phyloP scores from a whole-genome alignment of 92 coral and sea anemone species.

The Actinernus sp. region DNA sequence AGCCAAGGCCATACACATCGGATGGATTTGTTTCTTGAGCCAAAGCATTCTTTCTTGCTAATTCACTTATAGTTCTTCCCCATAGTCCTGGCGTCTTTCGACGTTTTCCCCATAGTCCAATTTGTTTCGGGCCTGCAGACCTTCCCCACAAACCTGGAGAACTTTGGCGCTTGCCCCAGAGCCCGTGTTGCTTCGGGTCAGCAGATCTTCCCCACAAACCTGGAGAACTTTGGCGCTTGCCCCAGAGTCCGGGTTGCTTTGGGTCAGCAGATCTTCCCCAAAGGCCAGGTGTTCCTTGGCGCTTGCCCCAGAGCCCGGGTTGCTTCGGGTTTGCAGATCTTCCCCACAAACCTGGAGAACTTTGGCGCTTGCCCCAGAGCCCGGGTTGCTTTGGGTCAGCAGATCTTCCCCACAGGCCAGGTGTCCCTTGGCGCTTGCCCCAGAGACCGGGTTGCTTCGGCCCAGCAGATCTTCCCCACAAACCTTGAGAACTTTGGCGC shows the following conservation, averaged over 20 bases:
- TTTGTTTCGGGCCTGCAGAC: not conserved
- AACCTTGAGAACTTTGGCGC: not conserved
- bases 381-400: slow-evolving; percentile 4
- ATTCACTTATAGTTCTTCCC: no score
- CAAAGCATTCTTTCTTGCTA: no score
- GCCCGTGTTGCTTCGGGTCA: not conserved
- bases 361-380: slow-evolving; percentile 10
- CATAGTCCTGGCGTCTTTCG: no score
- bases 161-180: slow-evolving; percentile 1
- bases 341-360: slow-evolving; percentile 11
- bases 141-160: slow-evolving; percentile 2
- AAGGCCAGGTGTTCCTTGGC: not conserved
- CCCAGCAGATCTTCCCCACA: slow-evolving; percentile 7
- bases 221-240: not conserved
- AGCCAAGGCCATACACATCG: no score
- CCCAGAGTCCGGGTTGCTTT: slow-evolving; percentile 1
- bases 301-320: slow-evolving; percentile 10
- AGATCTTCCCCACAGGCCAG: slow-evolving; percentile 27
- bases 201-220: slow-evolving; percentile 4
- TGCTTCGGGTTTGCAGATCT: slow-evolving; percentile 1
- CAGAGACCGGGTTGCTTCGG: not conserved
- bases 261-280: slow-evolving; percentile 8
- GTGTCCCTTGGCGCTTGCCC: not conserved
- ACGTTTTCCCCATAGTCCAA: not conserved
- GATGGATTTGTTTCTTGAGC: no score